Conservation (phyloP, 2,797 vertebrate species). For the Adelosebastes latens region DNA sequence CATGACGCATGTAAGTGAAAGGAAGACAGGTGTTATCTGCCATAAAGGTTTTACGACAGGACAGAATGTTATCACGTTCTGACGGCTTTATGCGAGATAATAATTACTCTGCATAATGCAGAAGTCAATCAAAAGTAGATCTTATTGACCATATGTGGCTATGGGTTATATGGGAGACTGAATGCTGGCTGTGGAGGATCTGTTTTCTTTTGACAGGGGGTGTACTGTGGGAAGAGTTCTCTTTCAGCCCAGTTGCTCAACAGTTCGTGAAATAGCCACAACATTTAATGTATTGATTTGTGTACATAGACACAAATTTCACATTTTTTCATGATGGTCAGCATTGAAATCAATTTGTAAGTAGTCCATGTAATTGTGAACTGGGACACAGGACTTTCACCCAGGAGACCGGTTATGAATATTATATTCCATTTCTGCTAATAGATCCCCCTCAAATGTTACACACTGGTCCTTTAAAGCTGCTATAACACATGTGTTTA, state of each 20-base stretch:
- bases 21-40: constrained; percentile 21
- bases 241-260: not conserved
- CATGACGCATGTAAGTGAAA: not conserved
- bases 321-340: too few relatives aligned
- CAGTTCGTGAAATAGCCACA: too few relatives aligned
- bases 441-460: too few relatives aligned
- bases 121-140: constrained; percentile 36
- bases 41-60: constrained; percentile 32
- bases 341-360: too few relatives aligned
- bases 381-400: too few relatives aligned
- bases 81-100: constrained; percentile 3
- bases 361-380: too few relatives aligned
- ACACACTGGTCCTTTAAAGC: not conserved
- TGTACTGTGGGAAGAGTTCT: not conserved
- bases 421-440: too few relatives aligned
- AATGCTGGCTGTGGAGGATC: not conserved
- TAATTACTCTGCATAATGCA: constrained; percentile 21
- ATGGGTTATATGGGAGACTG: not conserved
- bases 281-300: too few relatives aligned
- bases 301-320: too few relatives aligned
- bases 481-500: not conserved
- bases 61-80: constrained; percentile 11
- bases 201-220: not conserved
- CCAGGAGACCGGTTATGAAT: too few relatives aligned
- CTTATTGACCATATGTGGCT: constrained; percentile 23